Conservation (phyloP, 2,888 invertebrate genomes). For the Neoscelio sp. region DNA sequence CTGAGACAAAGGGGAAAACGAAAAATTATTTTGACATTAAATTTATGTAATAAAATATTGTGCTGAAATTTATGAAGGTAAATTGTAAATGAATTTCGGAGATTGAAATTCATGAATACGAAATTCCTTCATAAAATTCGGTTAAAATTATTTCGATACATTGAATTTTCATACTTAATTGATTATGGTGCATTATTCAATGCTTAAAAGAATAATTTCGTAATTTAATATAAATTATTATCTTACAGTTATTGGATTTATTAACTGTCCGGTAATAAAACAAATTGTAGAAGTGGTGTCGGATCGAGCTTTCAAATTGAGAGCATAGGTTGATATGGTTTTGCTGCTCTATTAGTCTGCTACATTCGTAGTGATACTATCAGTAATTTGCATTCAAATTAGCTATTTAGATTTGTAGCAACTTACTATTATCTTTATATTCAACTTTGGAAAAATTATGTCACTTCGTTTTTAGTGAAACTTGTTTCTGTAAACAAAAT, state of each 20-base stretch:
- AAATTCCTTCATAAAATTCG: slow-evolving; percentile 11
- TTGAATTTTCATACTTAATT: slow-evolving; percentile 10
- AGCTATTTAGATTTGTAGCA: slow-evolving; percentile 55
- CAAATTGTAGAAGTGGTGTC: slow-evolving; percentile 41
- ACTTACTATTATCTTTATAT: slow-evolving; percentile 55
- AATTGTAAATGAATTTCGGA: slow-evolving; percentile 8
- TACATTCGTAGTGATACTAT: slow-evolving; percentile 56
- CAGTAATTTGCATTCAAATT: slow-evolving; percentile 62
- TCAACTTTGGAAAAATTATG: slow-evolving; percentile 24
- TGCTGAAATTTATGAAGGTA: slow-evolving; percentile 4
- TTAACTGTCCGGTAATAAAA: slow-evolving; percentile 39
- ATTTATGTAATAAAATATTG: slow-evolving; percentile 9
- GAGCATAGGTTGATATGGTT: slow-evolving; percentile 58
- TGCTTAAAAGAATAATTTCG: background rate
- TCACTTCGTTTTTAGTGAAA: too few species aligned
- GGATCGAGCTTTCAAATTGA: slow-evolving; percentile 37
- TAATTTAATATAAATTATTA: slow-evolving; percentile 41
- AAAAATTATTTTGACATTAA: background rate
- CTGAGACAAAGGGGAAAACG: background rate
- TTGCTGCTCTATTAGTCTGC: slow-evolving; percentile 54
- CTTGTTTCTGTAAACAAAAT: too few species aligned
- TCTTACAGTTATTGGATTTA: slow-evolving; percentile 43
- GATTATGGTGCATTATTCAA: background rate
- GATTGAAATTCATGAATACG: slow-evolving; percentile 5
- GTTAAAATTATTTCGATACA: slow-evolving; percentile 7